A percentile compares a stretch with the other conserved stretches of the same genome.
These are phyloP conservation scores for Natrix natrix DNA, from an alignment of 2,797 vertebrate species.

Conservation along the genomic window DNA sequence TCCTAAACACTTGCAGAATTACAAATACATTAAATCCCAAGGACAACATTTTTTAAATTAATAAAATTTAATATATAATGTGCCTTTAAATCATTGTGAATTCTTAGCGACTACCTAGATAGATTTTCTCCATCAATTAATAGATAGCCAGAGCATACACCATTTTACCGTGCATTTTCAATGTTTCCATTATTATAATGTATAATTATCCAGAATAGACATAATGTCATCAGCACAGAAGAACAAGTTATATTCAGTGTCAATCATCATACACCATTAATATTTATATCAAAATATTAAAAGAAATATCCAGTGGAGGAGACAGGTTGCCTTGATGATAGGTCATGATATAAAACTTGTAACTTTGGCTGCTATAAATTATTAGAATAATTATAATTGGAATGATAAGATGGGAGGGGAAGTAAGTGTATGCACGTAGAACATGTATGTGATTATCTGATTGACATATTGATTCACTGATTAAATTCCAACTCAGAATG, in stretches of 20 bases:
- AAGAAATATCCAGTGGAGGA: not conserved
- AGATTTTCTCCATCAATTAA: not conserved
- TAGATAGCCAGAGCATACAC: not conserved
- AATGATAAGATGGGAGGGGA: not conserved
- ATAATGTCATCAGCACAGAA: not conserved
- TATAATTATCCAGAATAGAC: not conserved
- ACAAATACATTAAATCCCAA: not conserved
- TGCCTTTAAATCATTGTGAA: not conserved
- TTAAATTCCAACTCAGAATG: not conserved
- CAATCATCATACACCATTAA: not conserved
- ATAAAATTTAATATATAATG: not conserved
- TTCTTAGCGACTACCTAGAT: not conserved
- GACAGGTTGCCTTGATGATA: not conserved
- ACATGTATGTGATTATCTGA: not conserved
- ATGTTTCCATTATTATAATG: not conserved
- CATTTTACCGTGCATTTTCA: not conserved
- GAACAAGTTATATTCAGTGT: not conserved
- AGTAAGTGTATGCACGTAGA: not conserved
- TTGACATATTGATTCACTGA: not conserved
- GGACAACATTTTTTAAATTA: not conserved
- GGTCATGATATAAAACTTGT: not conserved
- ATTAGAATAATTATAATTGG: not conserved
- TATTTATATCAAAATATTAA: not conserved
- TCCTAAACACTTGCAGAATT: not conserved
- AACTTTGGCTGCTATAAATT: not conserved